Evolutionary conservation across 1,140 invertebrate genomes (phyloP).

Genomic region (Bradysia coprophila): DNA sequence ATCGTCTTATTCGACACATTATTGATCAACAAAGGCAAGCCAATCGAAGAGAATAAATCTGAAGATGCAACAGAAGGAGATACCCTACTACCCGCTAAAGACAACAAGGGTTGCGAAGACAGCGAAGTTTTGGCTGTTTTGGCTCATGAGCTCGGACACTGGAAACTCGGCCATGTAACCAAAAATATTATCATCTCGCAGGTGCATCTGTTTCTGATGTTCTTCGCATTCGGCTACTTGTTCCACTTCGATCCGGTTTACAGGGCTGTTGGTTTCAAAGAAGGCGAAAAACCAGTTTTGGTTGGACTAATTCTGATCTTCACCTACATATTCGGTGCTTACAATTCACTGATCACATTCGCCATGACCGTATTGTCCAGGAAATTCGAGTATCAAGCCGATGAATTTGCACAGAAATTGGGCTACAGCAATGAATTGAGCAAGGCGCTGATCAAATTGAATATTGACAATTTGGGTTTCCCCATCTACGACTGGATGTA

Average conservation of each 20-base stretch:
- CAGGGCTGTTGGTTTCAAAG: constrained; percentile 70
- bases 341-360: constrained; percentile 69
- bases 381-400: constrained; percentile 93
- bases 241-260: constrained; percentile 68
- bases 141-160: constrained; percentile 94
- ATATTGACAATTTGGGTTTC: constrained; percentile 88
- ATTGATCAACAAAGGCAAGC: constrained; percentile 20
- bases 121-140: constrained; percentile 91
- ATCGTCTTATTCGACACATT: constrained; percentile 99
- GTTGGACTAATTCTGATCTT: constrained; percentile 86
- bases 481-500: constrained; percentile 81
- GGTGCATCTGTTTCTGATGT: constrained; percentile 54
- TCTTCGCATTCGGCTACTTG: constrained; percentile 69
- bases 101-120: constrained; percentile 59
- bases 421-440: constrained; percentile 51
- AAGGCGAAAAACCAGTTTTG: constrained; percentile 59
- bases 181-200: constrained; percentile 78
- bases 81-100: constrained; percentile 8
- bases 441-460: constrained; percentile 75
- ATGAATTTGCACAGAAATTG: constrained; percentile 72
- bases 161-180: constrained; percentile 82
- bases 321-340: constrained; percentile 81
- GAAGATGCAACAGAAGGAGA: constrained; percentile 6
- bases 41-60: constrained; percentile 6
- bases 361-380: constrained; percentile 45